Evolutionary conservation across 2,113 vertebrate genomes (phyloP).

Genomic region (Carassius auratus): DNA sequence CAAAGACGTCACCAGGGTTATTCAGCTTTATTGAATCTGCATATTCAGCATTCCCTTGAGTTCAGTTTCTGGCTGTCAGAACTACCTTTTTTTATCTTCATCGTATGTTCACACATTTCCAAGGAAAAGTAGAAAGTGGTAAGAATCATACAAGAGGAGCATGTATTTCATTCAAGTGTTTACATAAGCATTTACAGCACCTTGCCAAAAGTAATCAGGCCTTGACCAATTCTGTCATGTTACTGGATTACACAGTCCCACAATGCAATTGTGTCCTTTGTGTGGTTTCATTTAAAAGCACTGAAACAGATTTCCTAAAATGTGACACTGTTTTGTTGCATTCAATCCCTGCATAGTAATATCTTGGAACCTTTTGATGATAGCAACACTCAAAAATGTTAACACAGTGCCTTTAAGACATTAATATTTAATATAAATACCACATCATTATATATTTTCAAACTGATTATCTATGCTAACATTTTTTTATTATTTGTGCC

Average conservation of each 20-base stretch:
- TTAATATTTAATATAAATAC: not conserved
- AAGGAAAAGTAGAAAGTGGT: conserved; percentile 35
- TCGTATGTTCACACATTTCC: conserved; percentile 28
- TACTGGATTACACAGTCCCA: conserved; percentile 30
- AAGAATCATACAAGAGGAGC: conserved; percentile 33
- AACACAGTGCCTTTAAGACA: not conserved
- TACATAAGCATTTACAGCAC: conserved; percentile 40
- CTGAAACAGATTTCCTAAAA: not conserved
- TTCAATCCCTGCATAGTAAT: not conserved
- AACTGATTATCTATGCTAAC: not conserved
- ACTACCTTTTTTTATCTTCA: conserved; percentile 25
- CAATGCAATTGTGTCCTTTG: not conserved
- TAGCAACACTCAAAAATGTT: not conserved
- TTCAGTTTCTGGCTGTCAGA: conserved; percentile 39
- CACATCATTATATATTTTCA: not conserved
- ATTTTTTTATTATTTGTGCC: not conserved
- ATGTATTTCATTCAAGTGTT: conserved; percentile 44
- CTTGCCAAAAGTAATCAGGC: conserved; percentile 22
- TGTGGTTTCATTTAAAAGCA: not conserved
- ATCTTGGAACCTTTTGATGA: not conserved
- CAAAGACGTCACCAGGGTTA: not conserved
- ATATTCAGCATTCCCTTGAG: conserved; percentile 45
- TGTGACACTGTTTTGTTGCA: not conserved
- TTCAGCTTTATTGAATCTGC: conserved; percentile 46
- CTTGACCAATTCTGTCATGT: conserved; percentile 32